A percentile compares a stretch with the other conserved stretches of the same genome.
These are phyloP conservation scores for Pelusios castaneus DNA, from an alignment of 2,113 vertebrate species.

Conservation along the genomic window DNA sequence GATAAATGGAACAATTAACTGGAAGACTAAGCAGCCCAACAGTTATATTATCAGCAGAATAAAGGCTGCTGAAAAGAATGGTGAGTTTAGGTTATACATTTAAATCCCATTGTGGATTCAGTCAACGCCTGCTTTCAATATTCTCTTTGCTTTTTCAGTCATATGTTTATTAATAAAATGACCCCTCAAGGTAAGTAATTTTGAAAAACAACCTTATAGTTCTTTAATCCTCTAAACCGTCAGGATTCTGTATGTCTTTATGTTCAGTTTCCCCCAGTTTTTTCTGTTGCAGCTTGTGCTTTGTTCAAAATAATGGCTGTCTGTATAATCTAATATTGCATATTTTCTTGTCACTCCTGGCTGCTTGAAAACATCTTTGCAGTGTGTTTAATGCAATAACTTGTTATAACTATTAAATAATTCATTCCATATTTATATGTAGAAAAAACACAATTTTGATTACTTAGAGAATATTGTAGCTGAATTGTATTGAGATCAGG, in stretches of 20 bases:
- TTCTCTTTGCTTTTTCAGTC: constrained; percentile 50
- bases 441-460: background rate
- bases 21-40: constrained; percentile 85
- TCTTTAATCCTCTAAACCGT: constrained; percentile 47
- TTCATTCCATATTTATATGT: background rate
- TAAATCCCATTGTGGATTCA: constrained; percentile 44
- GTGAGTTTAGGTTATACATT: constrained; percentile 88
- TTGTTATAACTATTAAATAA: constrained; percentile 46
- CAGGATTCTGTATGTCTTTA: constrained; percentile 41
- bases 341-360: constrained; percentile 37
- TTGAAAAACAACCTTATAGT: constrained; percentile 12
- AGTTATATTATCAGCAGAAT: constrained; percentile 88
- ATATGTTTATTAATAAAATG: constrained; percentile 53
- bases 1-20: constrained; percentile 83
- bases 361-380: constrained; percentile 54
- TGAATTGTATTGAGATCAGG: background rate
- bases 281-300: constrained; percentile 36
- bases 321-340: constrained; percentile 50
- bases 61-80: constrained; percentile 87
- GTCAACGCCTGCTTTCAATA: constrained; percentile 60
- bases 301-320: constrained; percentile 65
- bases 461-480: background rate
- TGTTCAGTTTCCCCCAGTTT: constrained; percentile 44
- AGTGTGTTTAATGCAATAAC: constrained; percentile 61
- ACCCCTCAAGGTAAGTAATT: constrained; percentile 59